Percentiles rank a stretch among this genome's conserved stretches.
These are phyloP conservation scores for Hypotaenidia philippensis DNA, from an alignment of 2,797 vertebrate genomes.

Conservation along the genomic window DNA sequence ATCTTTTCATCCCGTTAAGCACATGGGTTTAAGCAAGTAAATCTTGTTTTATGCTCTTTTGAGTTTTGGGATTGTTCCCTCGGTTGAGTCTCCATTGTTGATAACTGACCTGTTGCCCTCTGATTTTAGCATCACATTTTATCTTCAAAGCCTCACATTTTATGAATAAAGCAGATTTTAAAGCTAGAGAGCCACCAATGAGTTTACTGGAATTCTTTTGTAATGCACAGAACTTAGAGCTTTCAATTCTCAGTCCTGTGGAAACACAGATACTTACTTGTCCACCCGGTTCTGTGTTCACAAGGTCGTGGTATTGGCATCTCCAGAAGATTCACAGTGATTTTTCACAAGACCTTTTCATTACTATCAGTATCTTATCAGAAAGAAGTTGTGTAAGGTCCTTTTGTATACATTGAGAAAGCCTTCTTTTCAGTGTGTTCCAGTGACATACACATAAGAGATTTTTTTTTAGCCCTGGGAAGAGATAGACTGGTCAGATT, in stretches of 20 bases:
- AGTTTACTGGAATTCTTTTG: neutral
- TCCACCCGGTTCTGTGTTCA: neutral
- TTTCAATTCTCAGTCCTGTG: neutral
- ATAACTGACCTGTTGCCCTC: neutral
- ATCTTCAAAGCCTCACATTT: neutral
- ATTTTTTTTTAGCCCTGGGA: neutral
- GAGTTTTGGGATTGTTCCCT: neutral
- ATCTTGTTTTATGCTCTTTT: neutral
- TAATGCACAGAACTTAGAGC: neutral
- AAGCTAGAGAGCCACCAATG: neutral
- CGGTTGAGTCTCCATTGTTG: neutral
- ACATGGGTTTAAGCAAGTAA: no score
- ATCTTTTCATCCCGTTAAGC: neutral
- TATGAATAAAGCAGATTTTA: neutral
- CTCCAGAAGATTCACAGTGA: neutral
- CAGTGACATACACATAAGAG: neutral
- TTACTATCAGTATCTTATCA: neutral
- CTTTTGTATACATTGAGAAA: neutral
- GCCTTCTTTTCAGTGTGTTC: neutral
- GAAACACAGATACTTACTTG: neutral
- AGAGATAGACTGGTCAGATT: neutral
- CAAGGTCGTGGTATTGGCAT: neutral
- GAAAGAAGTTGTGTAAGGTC: neutral
- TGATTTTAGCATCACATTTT: neutral
- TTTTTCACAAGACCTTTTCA: neutral